Evolutionary conservation across 2,797 vertebrate genomes (phyloP).

Genomic region (Ispidina lecontei): DNA sequence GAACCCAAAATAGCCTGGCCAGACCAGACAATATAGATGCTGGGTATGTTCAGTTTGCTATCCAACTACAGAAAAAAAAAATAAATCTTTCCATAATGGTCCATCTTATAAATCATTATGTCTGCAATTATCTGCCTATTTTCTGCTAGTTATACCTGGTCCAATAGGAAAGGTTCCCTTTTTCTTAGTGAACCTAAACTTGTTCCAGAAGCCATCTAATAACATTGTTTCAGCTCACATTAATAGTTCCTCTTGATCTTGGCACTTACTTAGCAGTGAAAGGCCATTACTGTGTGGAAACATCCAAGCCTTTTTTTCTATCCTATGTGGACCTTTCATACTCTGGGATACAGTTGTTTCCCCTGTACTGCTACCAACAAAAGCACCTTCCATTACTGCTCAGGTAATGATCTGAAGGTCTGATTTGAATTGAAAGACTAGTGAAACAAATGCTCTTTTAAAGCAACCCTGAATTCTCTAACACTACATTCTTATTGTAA

Average conservation of each 20-base stretch:
- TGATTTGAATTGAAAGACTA: not conserved
- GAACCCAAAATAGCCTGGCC: not conserved
- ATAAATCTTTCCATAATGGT: not conserved
- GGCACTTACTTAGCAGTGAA: not conserved
- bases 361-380: not conserved
- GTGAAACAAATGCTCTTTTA: not conserved
- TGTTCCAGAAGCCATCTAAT: not conserved
- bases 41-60: not conserved
- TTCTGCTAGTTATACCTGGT: not conserved
- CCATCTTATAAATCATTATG: not conserved
- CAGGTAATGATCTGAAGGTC: not conserved
- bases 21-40: not conserved
- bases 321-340: fast-evolving
- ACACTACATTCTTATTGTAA: not conserved
- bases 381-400: not conserved
- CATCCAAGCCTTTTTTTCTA: not conserved
- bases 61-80: not conserved
- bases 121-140: not conserved
- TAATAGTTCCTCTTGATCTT: not conserved
- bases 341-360: not conserved
- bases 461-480: not conserved
- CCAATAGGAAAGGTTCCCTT: not conserved
- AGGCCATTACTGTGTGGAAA: not conserved
- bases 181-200: not conserved
- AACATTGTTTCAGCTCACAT: not conserved